A percentile compares a stretch with the other conserved stretches of the same genome.
Evolutionary conservation across 2,888 invertebrate genomes (phyloP).

Genomic region (Heterodera filipjevi): DNA sequence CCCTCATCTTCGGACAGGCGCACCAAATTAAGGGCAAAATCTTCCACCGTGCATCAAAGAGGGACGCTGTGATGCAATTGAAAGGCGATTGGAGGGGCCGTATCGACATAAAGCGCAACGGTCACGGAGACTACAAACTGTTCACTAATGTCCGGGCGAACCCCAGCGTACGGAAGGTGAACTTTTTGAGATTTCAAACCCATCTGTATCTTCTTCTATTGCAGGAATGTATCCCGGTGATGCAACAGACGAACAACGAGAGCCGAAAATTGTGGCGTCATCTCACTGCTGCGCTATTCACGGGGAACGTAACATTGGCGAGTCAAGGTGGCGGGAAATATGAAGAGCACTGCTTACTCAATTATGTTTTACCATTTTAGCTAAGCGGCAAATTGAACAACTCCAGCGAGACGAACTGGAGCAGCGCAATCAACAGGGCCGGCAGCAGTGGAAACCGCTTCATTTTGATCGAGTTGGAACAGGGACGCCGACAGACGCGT

Average conservation of each 20-base stretch:
- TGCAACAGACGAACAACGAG: constrained; percentile 58
- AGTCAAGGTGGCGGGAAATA: constrained; percentile 70
- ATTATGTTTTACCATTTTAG: constrained; percentile 62
- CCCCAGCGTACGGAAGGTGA: constrained; percentile 68
- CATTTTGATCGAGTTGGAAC: neutral
- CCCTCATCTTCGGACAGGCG: constrained; percentile 58
- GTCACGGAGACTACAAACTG: constrained; percentile 69
- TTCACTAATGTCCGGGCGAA: constrained; percentile 67
- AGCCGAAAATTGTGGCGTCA: constrained; percentile 83
- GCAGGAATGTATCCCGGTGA: constrained; percentile 57
- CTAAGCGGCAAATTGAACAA: constrained; percentile 89
- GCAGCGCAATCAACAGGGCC: constrained; percentile 66
- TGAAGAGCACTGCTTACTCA: neutral
- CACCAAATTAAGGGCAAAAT: constrained; percentile 57
- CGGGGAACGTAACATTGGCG: constrained; percentile 87
- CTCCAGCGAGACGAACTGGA: constrained; percentile 85
- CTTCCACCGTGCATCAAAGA: constrained; percentile 48
- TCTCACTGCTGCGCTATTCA: constrained; percentile 88
- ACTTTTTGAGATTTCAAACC: too few relatives aligned
- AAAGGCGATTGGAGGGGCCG: constrained; percentile 93
- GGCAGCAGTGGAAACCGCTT: neutral
- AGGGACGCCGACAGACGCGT: too few relatives aligned
- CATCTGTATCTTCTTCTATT: constrained; percentile 6
- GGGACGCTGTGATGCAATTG: constrained; percentile 57
- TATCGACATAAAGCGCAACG: constrained; percentile 74